Conservation (phyloP, 2,113 vertebrate genomes). For the Rana temporaria region DNA sequence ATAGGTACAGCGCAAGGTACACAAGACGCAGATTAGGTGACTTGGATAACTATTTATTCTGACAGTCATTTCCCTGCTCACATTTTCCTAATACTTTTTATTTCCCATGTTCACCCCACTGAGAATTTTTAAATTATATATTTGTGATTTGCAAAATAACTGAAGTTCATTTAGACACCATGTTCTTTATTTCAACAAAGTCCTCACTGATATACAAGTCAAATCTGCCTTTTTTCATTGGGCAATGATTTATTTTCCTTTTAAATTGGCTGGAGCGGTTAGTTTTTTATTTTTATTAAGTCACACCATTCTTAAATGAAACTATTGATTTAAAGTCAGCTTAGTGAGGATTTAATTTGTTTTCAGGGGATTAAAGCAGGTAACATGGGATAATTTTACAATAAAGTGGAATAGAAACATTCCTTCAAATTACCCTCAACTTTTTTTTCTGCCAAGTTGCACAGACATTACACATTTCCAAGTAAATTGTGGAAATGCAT, state of each 20-base stretch:
- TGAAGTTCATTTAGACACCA: constrained; percentile 81
- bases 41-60: too few species aligned
- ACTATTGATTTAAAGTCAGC: constrained; percentile 99
- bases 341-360: constrained; percentile 99
- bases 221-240: constrained; percentile 92
- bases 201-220: constrained; percentile 92
- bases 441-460: constrained; percentile 71
- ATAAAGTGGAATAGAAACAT: constrained; percentile 83
- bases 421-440: constrained; percentile 75
- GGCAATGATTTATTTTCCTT: constrained; percentile 95
- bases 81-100: constrained; percentile 33
- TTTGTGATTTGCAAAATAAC: constrained; percentile 77
- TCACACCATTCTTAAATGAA: constrained; percentile 96
- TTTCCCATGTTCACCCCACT: constrained; percentile 43
- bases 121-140: constrained; percentile 72
- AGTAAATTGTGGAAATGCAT: constrained; percentile 81
- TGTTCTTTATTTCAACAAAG: constrained; percentile 73
- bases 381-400: constrained; percentile 95
- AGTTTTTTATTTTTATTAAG: constrained; percentile 99
- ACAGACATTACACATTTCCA: constrained; percentile 84
- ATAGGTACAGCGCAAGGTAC: too few species aligned
- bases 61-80: neutral
- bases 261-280: constrained; percentile 95
- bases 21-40: too few species aligned
- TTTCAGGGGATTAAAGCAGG: constrained; percentile 97